A percentile compares a stretch with the other conserved stretches of the same genome.
These are phyloP conservation scores for Ips typographus DNA, from an alignment of 1,140 invertebrate species.

Conservation along the genomic window DNA sequence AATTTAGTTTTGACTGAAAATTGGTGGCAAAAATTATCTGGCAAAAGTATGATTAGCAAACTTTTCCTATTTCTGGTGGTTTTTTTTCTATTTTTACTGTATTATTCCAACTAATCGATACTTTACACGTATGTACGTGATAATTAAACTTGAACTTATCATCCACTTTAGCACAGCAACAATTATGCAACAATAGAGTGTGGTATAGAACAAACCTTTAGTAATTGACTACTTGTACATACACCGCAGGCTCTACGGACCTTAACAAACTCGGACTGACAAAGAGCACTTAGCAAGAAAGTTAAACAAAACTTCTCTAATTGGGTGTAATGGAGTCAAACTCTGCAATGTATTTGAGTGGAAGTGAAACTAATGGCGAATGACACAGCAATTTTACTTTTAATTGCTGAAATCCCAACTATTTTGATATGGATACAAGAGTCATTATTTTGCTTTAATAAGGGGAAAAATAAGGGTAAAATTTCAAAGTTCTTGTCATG, in stretches of 20 bases:
- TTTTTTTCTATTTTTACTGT: too few species aligned
- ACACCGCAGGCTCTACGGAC: constrained; percentile 1
- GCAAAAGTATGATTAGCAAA: constrained; percentile 13
- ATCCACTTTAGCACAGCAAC: neutral
- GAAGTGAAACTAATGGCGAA: constrained; percentile 10
- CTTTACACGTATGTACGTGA: too few species aligned
- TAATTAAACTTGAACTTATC: too few species aligned
- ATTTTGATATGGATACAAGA: neutral
- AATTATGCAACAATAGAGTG: constrained; percentile 3
- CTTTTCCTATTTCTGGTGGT: neutral
- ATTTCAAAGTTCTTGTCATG: too few species aligned
- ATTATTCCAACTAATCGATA: too few species aligned
- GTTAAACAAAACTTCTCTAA: constrained; percentile 26
- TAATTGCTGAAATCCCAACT: neutral
- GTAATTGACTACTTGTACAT: constrained; percentile 8
- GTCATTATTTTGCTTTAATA: too few species aligned
- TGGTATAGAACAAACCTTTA: neutral
- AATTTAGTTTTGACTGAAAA: constrained; percentile 7
- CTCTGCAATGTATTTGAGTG: constrained; percentile 9
- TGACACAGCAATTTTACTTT: constrained; percentile 8
- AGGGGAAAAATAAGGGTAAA: too few species aligned
- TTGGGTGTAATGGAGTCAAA: constrained; percentile 21
- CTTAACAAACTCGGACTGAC: constrained; percentile 20
- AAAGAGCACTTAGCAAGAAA: constrained; percentile 25
- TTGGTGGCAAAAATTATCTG: constrained; percentile 1